A percentile compares a stretch with the other conserved stretches of the same genome.
These are phyloP conservation scores for Rhadina sibilatrix DNA, from an alignment of 2,113 vertebrate species.

Conservation along the genomic window DNA sequence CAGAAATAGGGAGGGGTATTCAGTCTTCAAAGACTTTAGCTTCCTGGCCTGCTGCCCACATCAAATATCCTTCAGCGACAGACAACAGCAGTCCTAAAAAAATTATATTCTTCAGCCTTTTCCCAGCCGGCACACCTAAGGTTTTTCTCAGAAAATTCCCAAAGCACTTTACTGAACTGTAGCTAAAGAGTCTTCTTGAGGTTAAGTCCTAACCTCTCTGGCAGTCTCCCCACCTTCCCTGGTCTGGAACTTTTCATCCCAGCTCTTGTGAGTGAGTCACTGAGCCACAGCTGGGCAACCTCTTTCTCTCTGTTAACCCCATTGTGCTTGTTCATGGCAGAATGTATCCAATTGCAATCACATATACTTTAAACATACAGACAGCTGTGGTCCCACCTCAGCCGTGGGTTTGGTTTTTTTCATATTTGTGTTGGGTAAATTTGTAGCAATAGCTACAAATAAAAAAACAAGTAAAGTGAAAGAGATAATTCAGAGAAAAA, in stretches of 20 bases:
- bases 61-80: neutral
- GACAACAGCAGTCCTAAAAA: neutral
- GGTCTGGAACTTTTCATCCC: neutral
- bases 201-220: neutral
- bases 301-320: neutral
- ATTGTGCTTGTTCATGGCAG: neutral
- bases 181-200: neutral
- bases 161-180: neutral
- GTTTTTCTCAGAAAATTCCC: neutral
- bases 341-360: neutral
- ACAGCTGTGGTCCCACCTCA: neutral
- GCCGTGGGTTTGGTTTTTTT: neutral
- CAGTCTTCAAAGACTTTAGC: neutral
- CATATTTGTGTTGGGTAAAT: neutral
- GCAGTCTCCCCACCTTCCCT: neutral
- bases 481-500: neutral
- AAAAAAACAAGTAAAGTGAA: neutral
- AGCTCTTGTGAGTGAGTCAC: neutral
- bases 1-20: neutral
- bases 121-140: neutral
- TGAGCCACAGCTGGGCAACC: neutral
- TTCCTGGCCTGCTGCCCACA: neutral
- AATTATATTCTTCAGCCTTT: neutral
- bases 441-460: neutral
- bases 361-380: neutral